Base-by-base conservation (phyloP, 1,140 invertebrate species). In the Hypothenemus hampei region DNA sequence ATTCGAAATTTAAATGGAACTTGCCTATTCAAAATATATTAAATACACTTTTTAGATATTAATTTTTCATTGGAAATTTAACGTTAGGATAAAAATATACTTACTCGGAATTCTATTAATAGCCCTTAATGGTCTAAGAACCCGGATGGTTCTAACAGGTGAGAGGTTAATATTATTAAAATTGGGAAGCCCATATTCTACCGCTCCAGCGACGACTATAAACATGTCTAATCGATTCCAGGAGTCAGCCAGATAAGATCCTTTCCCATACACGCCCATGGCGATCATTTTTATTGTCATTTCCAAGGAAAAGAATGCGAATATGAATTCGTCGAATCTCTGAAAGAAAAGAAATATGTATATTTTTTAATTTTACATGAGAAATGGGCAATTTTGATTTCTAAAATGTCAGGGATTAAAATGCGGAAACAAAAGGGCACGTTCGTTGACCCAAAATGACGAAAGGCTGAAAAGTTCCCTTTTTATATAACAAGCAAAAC, bases 21-120 rank as follows among this genome's bases (percentile, higher is more conserved):
- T n/a, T n/a, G n/a, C n/a, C n/a, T n/a, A n/a, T n/a, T n/a, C n/a
- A n/a, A n/a, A n/a, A n/a, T n/a, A n/a, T n/a, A n/a, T n/a, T n/a
- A n/a, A n/a, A n/a, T n/a, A n/a, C n/a, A n/a, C n/a, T n/a, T n/a
- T n/a, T n/a, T n/a, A n/a, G n/a, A n/a, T n/a, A n/a, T n/a, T n/a
- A n/a, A n/a, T n/a, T n/a, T n/a, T n/a, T n/a, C n/a, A n/a, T n/a
- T n/a, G n/a, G n/a, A 29, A 5, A 6, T 6, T 6, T 29, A 29
- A 29, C 11, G 24, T 29, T 11, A 29, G 24, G 11, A 29, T 29
- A 29, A 29, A 29, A n/a, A 7, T 29, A 29, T 52, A 87, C 93
- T 95, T 81, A 97, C 96, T 99, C 71, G 97, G 97, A 84, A 99
- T 98, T 72, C 97, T 84, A 79, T 99, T 99, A 74, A 99, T 99